Percentiles rank a stretch among this genome's conserved stretches.
phyloP scores from a whole-genome alignment of 2,797 vertebrate genomes.

The Oophaga sylvatica region DNA sequence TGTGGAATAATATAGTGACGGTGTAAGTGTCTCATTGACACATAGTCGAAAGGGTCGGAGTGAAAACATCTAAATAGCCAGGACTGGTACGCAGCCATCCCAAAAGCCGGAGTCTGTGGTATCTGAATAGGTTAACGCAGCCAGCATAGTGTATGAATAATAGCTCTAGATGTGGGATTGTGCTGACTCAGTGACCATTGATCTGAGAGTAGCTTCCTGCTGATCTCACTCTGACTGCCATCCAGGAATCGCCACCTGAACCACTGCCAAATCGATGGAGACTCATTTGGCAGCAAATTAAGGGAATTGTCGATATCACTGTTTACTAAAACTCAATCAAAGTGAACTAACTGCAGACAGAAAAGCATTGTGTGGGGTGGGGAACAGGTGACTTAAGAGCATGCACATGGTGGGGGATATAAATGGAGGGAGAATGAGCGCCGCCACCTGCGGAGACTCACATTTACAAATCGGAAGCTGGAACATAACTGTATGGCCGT shows the following conservation, averaged over 20 bases:
- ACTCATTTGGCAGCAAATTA: slow-evolving; percentile 54
- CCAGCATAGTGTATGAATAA: slow-evolving; percentile 13
- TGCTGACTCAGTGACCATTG: slow-evolving; percentile 59
- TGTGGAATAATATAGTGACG: background rate
- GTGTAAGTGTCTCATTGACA: background rate
- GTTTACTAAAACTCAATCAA: slow-evolving; percentile 60
- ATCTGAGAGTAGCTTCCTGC: slow-evolving; percentile 52
- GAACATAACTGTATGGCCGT: background rate
- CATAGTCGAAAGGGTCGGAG: background rate
- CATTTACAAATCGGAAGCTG: background rate
- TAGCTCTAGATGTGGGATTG: slow-evolving; percentile 34
- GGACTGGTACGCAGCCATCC: background rate
- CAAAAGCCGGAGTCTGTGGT: background rate
- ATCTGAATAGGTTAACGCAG: slow-evolving; percentile 29
- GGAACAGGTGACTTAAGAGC: background rate
- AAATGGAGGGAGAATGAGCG: no score
- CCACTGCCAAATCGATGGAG: slow-evolving; percentile 55
- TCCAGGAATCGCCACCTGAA: slow-evolving; percentile 57
- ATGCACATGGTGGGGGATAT: background rate
- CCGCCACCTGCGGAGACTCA: background rate
- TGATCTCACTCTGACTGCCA: slow-evolving; percentile 57
- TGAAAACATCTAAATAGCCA: background rate
- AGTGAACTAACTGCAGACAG: slow-evolving; percentile 20
- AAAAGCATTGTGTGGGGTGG: background rate
- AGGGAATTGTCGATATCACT: slow-evolving; percentile 51